Evolutionary conservation across 1,140 invertebrate species (phyloP).

Genomic region (Drosophila subpulchrella): DNA sequence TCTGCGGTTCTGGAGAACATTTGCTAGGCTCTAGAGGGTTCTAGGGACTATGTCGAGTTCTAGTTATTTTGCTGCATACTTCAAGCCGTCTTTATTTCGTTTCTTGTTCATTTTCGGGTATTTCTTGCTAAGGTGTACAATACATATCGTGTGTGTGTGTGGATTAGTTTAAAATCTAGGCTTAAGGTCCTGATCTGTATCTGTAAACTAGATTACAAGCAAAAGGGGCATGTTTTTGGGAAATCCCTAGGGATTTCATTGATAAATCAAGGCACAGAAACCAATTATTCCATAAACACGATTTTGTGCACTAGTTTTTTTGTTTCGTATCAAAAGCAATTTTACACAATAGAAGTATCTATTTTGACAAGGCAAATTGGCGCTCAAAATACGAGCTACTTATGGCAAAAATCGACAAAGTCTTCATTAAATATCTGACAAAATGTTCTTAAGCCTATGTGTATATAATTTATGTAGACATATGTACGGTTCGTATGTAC

Average conservation of each 20-base stretch:
- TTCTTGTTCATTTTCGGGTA: conserved; percentile 41
- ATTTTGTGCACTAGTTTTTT: conserved; percentile 11
- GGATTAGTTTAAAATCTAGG: background rate
- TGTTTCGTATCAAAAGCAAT: conserved; percentile 15
- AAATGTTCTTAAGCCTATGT: conserved; percentile 15
- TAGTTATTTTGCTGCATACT: conserved; percentile 20
- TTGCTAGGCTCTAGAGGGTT: conserved; percentile 32
- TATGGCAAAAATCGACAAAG: conserved; percentile 34
- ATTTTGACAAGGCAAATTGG: conserved; percentile 1
- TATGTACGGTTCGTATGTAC: conserved; percentile 4
- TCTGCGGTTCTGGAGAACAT: conserved; percentile 89
- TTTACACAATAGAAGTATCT: background rate
- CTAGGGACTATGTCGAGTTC: background rate
- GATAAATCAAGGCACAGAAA: background rate
- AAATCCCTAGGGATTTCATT: background rate
- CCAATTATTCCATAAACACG: background rate
- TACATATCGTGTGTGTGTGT: conserved; percentile 24
- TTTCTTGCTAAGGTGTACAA: conserved; percentile 33
- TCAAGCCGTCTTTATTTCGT: conserved; percentile 67
- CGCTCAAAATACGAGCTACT: conserved; percentile 23
- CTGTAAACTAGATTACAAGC: background rate
- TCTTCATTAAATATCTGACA: conserved; percentile 22
- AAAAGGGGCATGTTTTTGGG: background rate
- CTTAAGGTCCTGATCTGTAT: conserved; percentile 2
- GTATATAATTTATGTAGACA: conserved; percentile 15